Evolutionary conservation across 2,888 invertebrate species (phyloP).

Genomic region (Conchocele bisecta): DNA sequence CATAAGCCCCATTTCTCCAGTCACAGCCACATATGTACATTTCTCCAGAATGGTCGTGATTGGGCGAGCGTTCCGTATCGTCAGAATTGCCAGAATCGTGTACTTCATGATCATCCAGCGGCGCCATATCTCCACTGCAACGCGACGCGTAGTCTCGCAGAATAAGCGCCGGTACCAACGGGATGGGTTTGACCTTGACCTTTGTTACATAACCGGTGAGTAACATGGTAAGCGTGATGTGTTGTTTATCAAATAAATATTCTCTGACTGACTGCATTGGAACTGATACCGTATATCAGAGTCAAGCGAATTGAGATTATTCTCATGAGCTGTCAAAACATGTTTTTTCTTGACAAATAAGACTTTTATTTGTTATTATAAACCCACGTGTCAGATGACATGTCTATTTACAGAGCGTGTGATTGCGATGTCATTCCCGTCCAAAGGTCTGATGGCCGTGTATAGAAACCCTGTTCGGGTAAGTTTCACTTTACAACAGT

Average conservation of each 20-base stretch:
- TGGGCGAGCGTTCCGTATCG: conserved; percentile 82
- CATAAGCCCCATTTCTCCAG: too few relatives aligned
- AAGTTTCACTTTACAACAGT: too few relatives aligned
- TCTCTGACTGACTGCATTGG: too few relatives aligned
- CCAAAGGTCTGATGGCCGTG: conserved; percentile 83
- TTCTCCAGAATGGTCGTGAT: conserved; percentile 72
- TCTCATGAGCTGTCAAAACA: too few relatives aligned
- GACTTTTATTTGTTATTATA: too few relatives aligned
- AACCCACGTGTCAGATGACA: too few relatives aligned
- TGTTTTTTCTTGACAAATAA: too few relatives aligned
- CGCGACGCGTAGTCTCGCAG: conserved; percentile 83
- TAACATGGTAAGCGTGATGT: too few relatives aligned
- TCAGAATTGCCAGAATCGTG: conserved; percentile 82
- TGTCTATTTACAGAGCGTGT: conserved; percentile 82
- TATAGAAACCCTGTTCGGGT: conserved; percentile 84
- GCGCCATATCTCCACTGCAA: conserved; percentile 81
- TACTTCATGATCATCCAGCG: conserved; percentile 81
- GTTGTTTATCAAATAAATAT: too few relatives aligned
- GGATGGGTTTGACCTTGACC: conserved; percentile 84
- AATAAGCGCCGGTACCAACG: conserved; percentile 84
- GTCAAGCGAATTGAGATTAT: too few relatives aligned
- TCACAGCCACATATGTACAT: too few relatives aligned
- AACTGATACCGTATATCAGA: too few relatives aligned
- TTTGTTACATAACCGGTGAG: conserved; percentile 84
- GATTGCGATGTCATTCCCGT: conserved; percentile 85